phyloP scores from a whole-genome alignment of 1,140 invertebrate genomes.

The Ridgeia piscesae region DNA sequence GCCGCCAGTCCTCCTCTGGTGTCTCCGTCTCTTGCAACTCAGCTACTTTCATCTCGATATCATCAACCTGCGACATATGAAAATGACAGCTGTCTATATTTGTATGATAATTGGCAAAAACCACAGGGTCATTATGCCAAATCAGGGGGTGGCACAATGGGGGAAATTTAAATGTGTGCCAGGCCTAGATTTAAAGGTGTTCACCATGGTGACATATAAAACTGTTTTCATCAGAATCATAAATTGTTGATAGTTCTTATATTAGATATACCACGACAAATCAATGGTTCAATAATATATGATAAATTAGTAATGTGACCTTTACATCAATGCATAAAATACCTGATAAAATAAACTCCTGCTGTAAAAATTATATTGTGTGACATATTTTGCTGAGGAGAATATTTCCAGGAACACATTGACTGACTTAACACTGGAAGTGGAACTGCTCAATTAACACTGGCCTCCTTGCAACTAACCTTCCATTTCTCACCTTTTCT shows the following conservation, averaged over 20 bases:
- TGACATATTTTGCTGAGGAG: neutral
- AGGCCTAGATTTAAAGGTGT: no score
- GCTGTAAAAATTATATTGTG: neutral
- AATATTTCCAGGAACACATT: neutral
- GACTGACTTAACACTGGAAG: neutral
- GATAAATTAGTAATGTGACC: neutral
- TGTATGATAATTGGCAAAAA: no score
- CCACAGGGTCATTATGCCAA: no score
- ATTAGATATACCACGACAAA: neutral
- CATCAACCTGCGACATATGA: neutral
- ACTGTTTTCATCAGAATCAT: no score
- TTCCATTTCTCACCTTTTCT: constrained; percentile 34
- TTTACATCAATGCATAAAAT: neutral
- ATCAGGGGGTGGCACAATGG: no score
- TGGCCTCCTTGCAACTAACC: neutral
- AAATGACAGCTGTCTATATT: neutral
- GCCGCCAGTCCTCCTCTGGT: neutral
- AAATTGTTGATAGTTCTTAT: neutral
- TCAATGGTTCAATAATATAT: neutral
- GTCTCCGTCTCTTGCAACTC: neutral
- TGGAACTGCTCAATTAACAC: neutral
- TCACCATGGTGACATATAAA: no score
- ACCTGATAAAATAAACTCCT: neutral
- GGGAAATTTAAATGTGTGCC: no score
- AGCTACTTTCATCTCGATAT: neutral